Percentiles rank a stretch among this genome's conserved stretches.
Evolutionary conservation across 2,113 vertebrate genomes (phyloP).

Genomic region (Petromus typicus): DNA sequence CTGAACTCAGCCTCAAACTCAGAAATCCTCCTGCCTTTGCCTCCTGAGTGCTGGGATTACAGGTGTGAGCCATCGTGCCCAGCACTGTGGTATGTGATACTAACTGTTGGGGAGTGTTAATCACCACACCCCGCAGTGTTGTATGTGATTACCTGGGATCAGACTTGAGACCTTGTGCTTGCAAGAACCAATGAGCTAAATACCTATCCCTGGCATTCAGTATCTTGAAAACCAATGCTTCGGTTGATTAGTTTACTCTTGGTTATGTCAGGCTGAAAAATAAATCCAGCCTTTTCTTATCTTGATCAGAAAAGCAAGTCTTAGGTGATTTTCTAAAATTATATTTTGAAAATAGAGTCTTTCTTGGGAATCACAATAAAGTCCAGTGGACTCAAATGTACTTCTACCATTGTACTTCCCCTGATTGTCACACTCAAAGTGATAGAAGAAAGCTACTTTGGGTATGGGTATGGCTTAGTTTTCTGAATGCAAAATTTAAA

Average conservation of each 20-base stretch:
- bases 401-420: neutral
- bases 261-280: neutral
- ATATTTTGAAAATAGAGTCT: neutral
- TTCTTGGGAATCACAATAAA: neutral
- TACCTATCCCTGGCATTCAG: neutral
- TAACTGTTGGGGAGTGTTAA: no score
- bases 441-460: neutral
- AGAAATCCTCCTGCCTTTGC: no score
- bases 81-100: no score
- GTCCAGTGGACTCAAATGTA: neutral
- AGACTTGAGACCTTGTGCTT: no score
- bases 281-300: neutral
- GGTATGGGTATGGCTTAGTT: neutral
- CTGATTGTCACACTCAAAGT: no score
- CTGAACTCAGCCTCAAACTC: no score
- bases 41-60: no score
- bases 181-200: no score
- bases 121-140: no score
- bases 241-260: neutral
- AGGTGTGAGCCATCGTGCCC: no score
- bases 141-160: no score
- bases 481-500: slow-evolving; percentile 17
- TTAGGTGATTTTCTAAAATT: neutral
- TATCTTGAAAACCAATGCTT: slow-evolving; percentile 2
- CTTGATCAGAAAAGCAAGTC: neutral